Percentiles rank a stretch among this genome's conserved stretches.
These are phyloP conservation scores for Mythimna impura DNA, from an alignment of 2,888 invertebrate species.

Conservation along the genomic window DNA sequence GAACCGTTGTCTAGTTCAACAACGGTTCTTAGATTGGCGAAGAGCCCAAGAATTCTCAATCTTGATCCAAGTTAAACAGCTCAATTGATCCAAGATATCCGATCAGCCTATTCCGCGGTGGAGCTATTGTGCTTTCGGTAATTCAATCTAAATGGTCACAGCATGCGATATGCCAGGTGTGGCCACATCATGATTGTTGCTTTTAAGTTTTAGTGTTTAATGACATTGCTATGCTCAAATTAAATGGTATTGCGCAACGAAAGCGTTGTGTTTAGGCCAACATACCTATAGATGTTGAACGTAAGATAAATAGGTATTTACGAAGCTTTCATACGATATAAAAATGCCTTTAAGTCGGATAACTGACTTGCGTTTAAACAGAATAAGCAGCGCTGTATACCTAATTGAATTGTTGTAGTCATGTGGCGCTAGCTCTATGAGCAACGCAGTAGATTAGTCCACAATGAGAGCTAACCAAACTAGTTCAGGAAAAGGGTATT, in stretches of 20 bases:
- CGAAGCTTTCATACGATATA: neutral
- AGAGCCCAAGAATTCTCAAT: constrained; percentile 41
- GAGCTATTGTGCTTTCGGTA: constrained; percentile 80
- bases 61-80: constrained; percentile 26
- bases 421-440: neutral
- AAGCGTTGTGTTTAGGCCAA: constrained; percentile 18
- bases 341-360: neutral
- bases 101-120: constrained; percentile 73
- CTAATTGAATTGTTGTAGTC: neutral
- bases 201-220: constrained; percentile 66
- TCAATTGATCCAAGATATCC: constrained; percentile 55
- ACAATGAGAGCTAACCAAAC: neutral
- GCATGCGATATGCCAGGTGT: constrained; percentile 82
- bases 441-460: neutral
- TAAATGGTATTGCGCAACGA: constrained; percentile 37
- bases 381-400: neutral
- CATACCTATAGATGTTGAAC: constrained; percentile 4
- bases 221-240: constrained; percentile 51
- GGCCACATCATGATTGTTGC: constrained; percentile 75
- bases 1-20: no score
- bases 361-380: neutral
- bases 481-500: neutral
- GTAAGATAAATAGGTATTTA: neutral
- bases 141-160: constrained; percentile 82
- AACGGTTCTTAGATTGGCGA: constrained; percentile 11